Percentiles rank a stretch among this genome's conserved stretches.
These are phyloP conservation scores for Hesperophylax magnus DNA, from an alignment of 1,140 invertebrate species.

Conservation along the genomic window DNA sequence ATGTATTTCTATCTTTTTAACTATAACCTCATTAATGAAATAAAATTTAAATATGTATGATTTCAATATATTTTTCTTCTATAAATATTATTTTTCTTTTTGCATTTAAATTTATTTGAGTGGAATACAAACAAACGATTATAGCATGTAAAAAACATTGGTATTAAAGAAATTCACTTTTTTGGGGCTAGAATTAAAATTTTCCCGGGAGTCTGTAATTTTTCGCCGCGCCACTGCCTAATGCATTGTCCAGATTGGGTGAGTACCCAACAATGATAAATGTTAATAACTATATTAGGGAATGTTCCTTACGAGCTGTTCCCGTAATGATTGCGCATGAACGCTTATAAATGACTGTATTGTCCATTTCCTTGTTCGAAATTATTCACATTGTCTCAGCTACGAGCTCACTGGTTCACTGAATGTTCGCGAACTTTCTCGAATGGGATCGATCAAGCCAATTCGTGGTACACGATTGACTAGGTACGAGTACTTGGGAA, in stretches of 20 bases:
- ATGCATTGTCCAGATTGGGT: neutral
- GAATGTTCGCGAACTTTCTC: slow-evolving; percentile 29
- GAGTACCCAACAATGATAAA: slow-evolving; percentile 12
- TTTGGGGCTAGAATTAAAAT: no score
- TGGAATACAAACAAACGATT: no score
- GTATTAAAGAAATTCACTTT: no score
- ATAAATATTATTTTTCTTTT: no score
- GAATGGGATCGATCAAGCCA: slow-evolving; percentile 25
- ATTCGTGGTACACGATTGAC: slow-evolving; percentile 36
- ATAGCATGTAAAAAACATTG: no score
- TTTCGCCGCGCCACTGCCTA: no score
- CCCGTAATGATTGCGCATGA: slow-evolving; percentile 31
- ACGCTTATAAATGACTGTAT: slow-evolving; percentile 31
- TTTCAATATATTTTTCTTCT: no score
- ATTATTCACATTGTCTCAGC: slow-evolving; percentile 31
- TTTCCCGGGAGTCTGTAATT: no score
- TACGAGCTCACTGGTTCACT: neutral
- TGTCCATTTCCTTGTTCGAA: slow-evolving; percentile 30
- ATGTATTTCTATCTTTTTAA: no score
- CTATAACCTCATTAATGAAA: no score
- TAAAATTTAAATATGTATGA: no score
- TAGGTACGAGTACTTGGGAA: neutral
- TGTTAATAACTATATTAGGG: slow-evolving; percentile 37
- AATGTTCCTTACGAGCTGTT: slow-evolving; percentile 5
- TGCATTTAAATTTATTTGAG: no score